Conservation (phyloP, 2,888 invertebrate species). For the Drosophila conformis region DNA sequence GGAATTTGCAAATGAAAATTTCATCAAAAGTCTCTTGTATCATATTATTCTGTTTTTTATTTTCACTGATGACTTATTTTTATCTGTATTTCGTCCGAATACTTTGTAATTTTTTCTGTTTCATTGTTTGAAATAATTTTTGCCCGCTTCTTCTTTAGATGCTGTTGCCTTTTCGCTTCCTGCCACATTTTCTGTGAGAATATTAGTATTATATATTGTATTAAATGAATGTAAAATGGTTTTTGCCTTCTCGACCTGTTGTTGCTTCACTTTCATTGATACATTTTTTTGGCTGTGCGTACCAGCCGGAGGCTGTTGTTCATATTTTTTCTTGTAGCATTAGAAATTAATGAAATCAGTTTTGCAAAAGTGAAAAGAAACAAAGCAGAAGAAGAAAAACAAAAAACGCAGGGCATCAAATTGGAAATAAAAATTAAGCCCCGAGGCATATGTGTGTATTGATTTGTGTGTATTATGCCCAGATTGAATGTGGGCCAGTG, state of each 20-base stretch:
- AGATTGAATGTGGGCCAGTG: constrained; percentile 27
- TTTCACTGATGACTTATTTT: constrained; percentile 56
- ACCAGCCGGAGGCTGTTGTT: constrained; percentile 56
- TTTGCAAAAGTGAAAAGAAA: constrained; percentile 38
- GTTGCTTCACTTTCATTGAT: constrained; percentile 57
- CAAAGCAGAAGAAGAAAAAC: constrained; percentile 9
- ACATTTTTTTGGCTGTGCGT: constrained; percentile 48
- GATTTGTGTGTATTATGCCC: constrained; percentile 15
- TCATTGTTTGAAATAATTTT: constrained; percentile 67
- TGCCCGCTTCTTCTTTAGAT: constrained; percentile 15
- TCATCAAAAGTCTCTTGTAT: constrained; percentile 69
- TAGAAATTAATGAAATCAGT: constrained; percentile 80
- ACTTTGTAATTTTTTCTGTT: constrained; percentile 53
- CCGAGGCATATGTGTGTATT: constrained; percentile 34
- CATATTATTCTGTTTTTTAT: constrained; percentile 42
- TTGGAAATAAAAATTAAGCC: constrained; percentile 63
- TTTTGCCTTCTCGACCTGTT: constrained; percentile 33
- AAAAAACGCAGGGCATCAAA: constrained; percentile 44
- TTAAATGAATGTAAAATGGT: constrained; percentile 11
- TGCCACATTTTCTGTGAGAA: constrained; percentile 33
- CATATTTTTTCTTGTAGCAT: constrained; percentile 69
- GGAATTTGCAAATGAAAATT: constrained; percentile 77
- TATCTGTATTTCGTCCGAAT: constrained; percentile 38
- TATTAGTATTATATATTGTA: constrained; percentile 21
- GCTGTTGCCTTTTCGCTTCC: constrained; percentile 27